Conservation (phyloP, 1,140 invertebrate species). For the Liolophura sinensis region DNA sequence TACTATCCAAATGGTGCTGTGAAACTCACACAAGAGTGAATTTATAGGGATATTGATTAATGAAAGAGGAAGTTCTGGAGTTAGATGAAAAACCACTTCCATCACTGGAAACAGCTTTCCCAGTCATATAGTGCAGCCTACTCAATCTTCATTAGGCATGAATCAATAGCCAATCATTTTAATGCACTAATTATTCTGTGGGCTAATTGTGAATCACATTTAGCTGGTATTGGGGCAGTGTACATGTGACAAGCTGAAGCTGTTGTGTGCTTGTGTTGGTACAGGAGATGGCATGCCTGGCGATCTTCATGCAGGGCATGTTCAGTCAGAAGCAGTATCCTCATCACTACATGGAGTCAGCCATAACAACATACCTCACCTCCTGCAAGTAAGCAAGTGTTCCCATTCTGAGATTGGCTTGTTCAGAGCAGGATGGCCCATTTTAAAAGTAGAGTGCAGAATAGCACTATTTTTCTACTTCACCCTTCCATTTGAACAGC, state of each 20-base stretch:
- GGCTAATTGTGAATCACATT: background rate
- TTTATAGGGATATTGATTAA: no score
- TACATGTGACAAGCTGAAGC: background rate
- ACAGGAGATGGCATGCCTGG: slow-evolving; percentile 89
- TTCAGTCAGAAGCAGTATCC: slow-evolving; percentile 59
- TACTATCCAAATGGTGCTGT: no score
- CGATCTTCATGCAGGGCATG: slow-evolving; percentile 87
- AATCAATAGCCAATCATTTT: slow-evolving; percentile 5
- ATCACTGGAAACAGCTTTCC: no score
- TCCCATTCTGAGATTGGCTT: background rate
- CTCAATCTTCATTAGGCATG: background rate
- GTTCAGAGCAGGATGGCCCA: no score
- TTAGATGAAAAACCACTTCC: no score
- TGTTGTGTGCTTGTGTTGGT: slow-evolving; percentile 4
- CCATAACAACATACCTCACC: slow-evolving; percentile 86
- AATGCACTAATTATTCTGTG: background rate
- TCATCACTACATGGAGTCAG: slow-evolving; percentile 88
- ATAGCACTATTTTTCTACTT: no score
- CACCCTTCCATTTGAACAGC: no score
- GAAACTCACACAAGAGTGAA: no score
- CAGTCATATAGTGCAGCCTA: no score
- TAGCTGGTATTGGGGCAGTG: background rate
- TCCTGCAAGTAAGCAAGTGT: slow-evolving; percentile 68
- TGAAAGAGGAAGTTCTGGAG: no score
- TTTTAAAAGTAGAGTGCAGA: no score